These are phyloP conservation scores for Apodemus sylvaticus DNA, from an alignment of 2,113 vertebrate species.

Conservation along the genomic window DNA sequence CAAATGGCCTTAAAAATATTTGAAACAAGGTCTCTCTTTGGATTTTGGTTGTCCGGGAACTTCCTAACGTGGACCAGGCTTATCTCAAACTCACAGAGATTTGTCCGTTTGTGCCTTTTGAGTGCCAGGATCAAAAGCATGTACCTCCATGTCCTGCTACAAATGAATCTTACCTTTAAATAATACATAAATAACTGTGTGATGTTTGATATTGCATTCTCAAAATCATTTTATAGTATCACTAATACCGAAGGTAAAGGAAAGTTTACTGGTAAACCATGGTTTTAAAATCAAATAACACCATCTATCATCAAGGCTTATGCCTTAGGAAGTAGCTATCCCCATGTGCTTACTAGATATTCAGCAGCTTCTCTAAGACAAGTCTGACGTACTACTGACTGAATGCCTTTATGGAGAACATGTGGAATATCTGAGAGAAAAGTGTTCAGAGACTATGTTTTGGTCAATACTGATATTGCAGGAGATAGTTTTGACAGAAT, in stretches of 20 bases:
- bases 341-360: not conserved
- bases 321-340: not conserved
- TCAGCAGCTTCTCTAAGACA: not conserved
- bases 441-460: not conserved
- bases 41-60: not conserved
- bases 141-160: not conserved
- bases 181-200: not conserved
- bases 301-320: not conserved
- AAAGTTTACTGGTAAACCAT: not conserved
- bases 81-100: not conserved
- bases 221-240: not conserved
- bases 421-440: not conserved
- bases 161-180: not conserved
- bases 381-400: not conserved
- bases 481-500: not conserved
- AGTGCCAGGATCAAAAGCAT: not conserved
- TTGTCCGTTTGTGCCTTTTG: not conserved
- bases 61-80: not conserved
- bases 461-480: not conserved
- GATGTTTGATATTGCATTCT: not conserved
- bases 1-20: not conserved
- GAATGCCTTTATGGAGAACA: not conserved
- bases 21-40: not conserved
- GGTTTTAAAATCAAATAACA: constrained; percentile 21
- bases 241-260: constrained; percentile 10